Base-by-base conservation (phyloP, 2,797 vertebrate species). In the Poeciliopsis infans region DNA sequence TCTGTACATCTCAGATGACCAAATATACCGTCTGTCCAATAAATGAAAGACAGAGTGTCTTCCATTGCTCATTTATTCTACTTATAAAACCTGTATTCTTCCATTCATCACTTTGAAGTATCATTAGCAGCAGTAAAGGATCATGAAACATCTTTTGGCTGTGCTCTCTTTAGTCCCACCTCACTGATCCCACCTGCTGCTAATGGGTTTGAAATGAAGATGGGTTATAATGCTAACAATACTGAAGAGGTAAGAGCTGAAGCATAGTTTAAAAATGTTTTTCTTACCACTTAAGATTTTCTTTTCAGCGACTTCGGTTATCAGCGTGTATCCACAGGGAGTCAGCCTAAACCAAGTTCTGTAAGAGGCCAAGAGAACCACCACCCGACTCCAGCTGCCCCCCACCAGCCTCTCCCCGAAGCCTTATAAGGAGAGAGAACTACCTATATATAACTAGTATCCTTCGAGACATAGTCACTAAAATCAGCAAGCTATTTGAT, bases 391-490 rank as follows among this genome's bases (percentile, higher is more conserved):
- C 85, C 86, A 84, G 55, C 76, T 53, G 85, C 76, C 90, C 92
- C 91, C 92, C 93, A 91, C 89, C 92, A 87, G 86, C 84, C 82
- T 86, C 84, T 91, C 83, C 83, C 76, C 36, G 84, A 92, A 83
- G 89, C 94, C 94, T 94, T 94, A 94, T 86, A 94, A 94, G 94
- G 94, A 92, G 77, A 92, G 82, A 87, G 93, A 88, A 85, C 87
- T 91, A 90, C 92, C 93, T 95, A 95, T 95, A 95, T 94, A 95
- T 95, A 95, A 91, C 92, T 81, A 86, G 87, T 88, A 92, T 91
- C 92, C 92, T 89, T 92, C 84, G 92, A 93, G 93, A 93, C 89
- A 79, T 78, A 46, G 77, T 79, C 80, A 83, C 79, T 74, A 86
- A 69, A 86, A 87, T 55, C 76, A 86, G 77, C 83, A 39, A 90